phyloP scores from a whole-genome alignment of 2,888 invertebrate species.

The Callyntrura guangdongensis region DNA sequence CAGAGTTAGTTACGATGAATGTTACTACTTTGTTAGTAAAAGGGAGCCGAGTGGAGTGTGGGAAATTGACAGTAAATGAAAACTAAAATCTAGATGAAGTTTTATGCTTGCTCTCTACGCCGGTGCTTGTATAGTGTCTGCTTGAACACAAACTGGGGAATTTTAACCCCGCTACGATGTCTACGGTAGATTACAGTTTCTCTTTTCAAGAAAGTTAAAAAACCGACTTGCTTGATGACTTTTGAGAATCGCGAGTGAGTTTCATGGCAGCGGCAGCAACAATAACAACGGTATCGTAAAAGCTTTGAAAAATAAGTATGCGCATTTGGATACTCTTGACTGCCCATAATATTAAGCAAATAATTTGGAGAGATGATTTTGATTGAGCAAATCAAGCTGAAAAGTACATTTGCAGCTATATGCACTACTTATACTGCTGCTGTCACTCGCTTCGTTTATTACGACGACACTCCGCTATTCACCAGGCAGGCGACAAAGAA shows the following conservation, averaged over 20 bases:
- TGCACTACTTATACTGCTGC: neutral
- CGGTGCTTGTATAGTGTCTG: neutral
- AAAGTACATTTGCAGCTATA: conserved; percentile 3
- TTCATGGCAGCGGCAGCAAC: neutral
- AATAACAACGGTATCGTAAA: conserved; percentile 23
- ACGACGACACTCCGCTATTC: no score
- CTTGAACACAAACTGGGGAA: conserved; percentile 3
- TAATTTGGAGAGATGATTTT: conserved; percentile 5
- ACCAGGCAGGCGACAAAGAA: neutral
- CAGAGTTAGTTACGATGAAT: conserved; percentile 1
- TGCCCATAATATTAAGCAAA: neutral
- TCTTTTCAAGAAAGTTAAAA: neutral
- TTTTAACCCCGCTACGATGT: neutral
- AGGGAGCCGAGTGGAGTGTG: neutral
- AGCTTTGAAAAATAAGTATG: neutral
- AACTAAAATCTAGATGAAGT: neutral
- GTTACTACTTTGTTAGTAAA: conserved; percentile 7
- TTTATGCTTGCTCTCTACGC: neutral
- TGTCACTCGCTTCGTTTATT: neutral
- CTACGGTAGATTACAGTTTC: conserved; percentile 5
- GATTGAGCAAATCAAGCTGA: conserved; percentile 17
- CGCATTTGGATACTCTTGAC: neutral
- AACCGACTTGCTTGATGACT: conserved; percentile 64
- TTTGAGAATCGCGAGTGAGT: conserved; percentile 42
- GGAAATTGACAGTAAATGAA: conserved; percentile 17